These are phyloP conservation scores for Chrysotoxum bicinctum DNA, from an alignment of 2,888 invertebrate genomes.

Conservation along the genomic window DNA sequence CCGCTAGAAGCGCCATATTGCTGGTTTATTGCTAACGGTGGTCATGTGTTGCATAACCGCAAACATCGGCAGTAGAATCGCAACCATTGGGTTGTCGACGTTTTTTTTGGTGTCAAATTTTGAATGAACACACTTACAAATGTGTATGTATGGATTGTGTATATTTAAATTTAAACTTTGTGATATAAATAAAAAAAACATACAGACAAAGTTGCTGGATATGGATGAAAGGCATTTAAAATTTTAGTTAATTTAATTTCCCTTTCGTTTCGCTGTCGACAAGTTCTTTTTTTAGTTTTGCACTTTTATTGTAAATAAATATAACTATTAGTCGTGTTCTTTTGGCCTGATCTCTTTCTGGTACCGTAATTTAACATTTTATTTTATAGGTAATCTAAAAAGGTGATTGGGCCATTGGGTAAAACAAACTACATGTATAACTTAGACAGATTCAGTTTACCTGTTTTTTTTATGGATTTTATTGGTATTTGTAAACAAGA, in stretches of 20 bases:
- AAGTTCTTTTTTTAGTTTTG: not conserved
- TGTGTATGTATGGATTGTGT: not conserved
- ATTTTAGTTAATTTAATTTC: not conserved
- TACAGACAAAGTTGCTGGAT: not conserved
- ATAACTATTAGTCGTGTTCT: conserved; percentile 1
- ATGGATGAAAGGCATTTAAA: conserved; percentile 10
- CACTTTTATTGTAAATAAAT: not conserved
- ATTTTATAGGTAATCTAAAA: conserved; percentile 2
- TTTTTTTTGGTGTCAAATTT: conserved; percentile 31
- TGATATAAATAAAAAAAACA: not conserved
- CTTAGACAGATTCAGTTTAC: not conserved
- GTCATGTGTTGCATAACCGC: conserved; percentile 45
- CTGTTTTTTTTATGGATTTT: not conserved
- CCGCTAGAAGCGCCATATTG: conserved; percentile 27
- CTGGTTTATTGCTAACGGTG: conserved; percentile 25
- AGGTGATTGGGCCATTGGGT: conserved; percentile 2
- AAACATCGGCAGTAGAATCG: not conserved
- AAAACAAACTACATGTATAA: not conserved
- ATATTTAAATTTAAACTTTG: not conserved
- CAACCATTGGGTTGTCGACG: conserved; percentile 13
- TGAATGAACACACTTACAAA: conserved; percentile 28
- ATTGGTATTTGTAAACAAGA: not conserved
- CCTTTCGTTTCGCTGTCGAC: not conserved
- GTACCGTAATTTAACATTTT: not conserved
- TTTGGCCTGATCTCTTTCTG: not conserved